A percentile compares a stretch with the other conserved stretches of the same genome.
Conservation (phyloP, 2,888 invertebrate species). For the Drosophila ezoana region DNA sequence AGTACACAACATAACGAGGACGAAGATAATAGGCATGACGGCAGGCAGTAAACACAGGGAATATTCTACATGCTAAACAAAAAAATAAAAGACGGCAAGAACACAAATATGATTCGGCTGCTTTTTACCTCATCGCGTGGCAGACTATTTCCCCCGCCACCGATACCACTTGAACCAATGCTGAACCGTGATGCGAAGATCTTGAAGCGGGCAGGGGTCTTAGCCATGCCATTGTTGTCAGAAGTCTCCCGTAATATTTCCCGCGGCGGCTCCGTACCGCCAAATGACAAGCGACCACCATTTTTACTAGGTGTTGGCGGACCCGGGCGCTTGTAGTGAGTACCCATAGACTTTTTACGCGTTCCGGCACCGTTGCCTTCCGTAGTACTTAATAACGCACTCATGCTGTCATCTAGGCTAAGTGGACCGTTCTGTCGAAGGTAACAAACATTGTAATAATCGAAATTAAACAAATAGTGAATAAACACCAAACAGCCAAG, state of each 20-base stretch:
- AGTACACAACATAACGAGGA: constrained; percentile 37
- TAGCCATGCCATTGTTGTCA: constrained; percentile 84
- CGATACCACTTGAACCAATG: constrained; percentile 68
- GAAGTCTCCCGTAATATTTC: constrained; percentile 87
- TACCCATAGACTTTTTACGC: constrained; percentile 87
- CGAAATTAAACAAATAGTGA: neutral
- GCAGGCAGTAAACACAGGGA: constrained; percentile 17
- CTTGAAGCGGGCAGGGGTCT: constrained; percentile 89
- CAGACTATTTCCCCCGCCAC: constrained; percentile 76
- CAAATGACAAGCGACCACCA: constrained; percentile 90
- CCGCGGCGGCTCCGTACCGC: constrained; percentile 85
- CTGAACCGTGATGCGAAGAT: constrained; percentile 86
- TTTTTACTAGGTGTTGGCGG: constrained; percentile 95
- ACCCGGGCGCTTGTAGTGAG: constrained; percentile 93
- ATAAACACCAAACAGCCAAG: too few relatives aligned
- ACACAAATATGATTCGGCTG: neutral
- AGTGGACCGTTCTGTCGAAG: constrained; percentile 74
- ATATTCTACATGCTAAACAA: constrained; percentile 19
- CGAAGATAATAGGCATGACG: constrained; percentile 20
- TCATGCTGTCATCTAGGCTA: constrained; percentile 83
- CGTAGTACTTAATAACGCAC: constrained; percentile 84
- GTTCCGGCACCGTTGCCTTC: constrained; percentile 72
- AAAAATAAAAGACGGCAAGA: constrained; percentile 13
- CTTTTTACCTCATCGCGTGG: constrained; percentile 66
- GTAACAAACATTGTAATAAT: too few relatives aligned